Evolutionary conservation across 2,888 invertebrate species (phyloP), one percentile per base, ranked within the genome.

Genomic region (Brachyptera risi): DNA sequence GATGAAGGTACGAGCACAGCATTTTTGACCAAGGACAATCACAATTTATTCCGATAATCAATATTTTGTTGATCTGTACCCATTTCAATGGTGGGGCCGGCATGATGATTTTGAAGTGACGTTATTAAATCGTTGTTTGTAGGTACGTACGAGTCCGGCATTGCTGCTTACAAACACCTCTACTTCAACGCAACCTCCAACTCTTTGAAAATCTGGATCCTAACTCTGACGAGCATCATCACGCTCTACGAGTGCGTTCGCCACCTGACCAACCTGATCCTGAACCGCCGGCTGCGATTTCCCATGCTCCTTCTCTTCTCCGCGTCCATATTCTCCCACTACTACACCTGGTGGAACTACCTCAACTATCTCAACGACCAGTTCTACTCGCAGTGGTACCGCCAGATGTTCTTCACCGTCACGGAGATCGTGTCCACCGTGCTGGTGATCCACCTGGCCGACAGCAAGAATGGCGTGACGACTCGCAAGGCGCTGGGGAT

Each of bases 351-450:
- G 83, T 86, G 86, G 86, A 80, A 80, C 51, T 84, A 83, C 67
- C 80, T 86, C 63, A 86, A 86, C 73, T 86, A 86, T 69, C 84
- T 83, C 78, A 86, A 86, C 68, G 86, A 86, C 65, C 86, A 86
- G 65, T 86, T 82, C 70, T 86, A 85, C 71, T 19, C 79, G 24
- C 85, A 85, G 70, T 86, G 85, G 85, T 81, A 83, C 70, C 85
- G 86, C 72, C 86, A 86, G 70, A 71, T 84, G 66, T 83, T 85
- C 71, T 83, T 83, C 69, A 80, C 81, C 69, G 65, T 82, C 44
- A 84, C 85, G 9, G 86, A 86, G 74, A 68, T 85, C 23, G 71
- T 82, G 66, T 85, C 85, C 21, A 83, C 84, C 3, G 71, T 77
- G 47, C 70, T 83, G 67, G 82, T 85, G 13, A 72, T 85, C 68